Conservation (phyloP, 1,140 invertebrate genomes). For the fruit fly (Drosophila melanogaster) region Release_6_plus_ISO1_MT NT_033777.3:17103501-17104000, state of each 20-base stretch:
- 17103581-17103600: conserved; percentile 45
- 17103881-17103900: conserved; percentile 80
- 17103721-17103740: conserved; percentile 67
- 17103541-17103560: conserved; percentile 22
- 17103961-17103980: conserved; percentile 39
- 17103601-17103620: conserved; percentile 60
- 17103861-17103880: conserved; percentile 77
- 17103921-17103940: conserved; percentile 47
- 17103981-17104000: conserved; percentile 37
- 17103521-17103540: conserved; percentile 17
- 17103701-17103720: conserved; percentile 78
- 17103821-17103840: conserved; percentile 29
- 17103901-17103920: conserved; percentile 56
- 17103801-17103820: conserved; percentile 15
- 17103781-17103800: conserved; percentile 30
- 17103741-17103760: conserved; percentile 50
- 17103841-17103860: conserved; percentile 39
- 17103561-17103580: conserved; percentile 43
- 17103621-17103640: conserved; percentile 70
- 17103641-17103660: conserved; percentile 36
- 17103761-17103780: conserved; percentile 65
- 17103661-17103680: conserved; percentile 74
- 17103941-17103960: conserved; percentile 79
- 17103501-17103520: conserved; percentile 52
- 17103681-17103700: conserved; percentile 77